Base-by-base conservation (phyloP, 2,888 invertebrate species). In the Parnassius glacialis region DNA sequence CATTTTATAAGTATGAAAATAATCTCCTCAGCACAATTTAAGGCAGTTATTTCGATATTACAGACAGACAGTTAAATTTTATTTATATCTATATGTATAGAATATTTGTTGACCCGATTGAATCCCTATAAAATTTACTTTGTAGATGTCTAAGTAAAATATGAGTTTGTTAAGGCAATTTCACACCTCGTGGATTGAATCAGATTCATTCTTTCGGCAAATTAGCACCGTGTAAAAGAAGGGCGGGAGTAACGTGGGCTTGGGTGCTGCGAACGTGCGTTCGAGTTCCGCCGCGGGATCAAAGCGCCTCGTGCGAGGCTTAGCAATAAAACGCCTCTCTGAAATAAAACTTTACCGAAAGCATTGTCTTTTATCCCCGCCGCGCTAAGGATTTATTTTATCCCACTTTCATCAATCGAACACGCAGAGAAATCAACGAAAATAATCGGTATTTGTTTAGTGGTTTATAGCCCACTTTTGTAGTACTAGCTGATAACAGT, bases 121-220 rank as follows among this genome's bases (percentile, higher is more conserved):
- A 45, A 45, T 45, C 0, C 10, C n/a, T 20, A 34, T 34, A 34
- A 34, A 34, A 34, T 34, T 34, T 34, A 34, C 5, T 34, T 5
- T 34, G 34, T 34, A 20, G 20, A 20, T 20, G 20, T 20, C 20
- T 20, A 7, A 34, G 34, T 34, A 7, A 34, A 34, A 87, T 83
- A 80, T 73, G 85, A 82, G 83, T 85, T 85, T 86, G 83, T 85
- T 76, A 78, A 81, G 79, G 79, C 83, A 89, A 85, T 80, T 82
- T 81, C 76, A 85, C 82, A 82, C 82, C 82, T 79, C 71, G 75
- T 75, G 77, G 74, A 76, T 76, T 75, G 81, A 77, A 83, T 80
- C 76, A 79, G 82, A 81, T 82, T 48, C 13, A 78, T 83, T 83
- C 81, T 85, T 82, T 82, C 78, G 75, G 74, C 78, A 77, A 80